Conservation (phyloP, 92 coral and sea anemone species). For the Zoanthus gigantus region DNA sequence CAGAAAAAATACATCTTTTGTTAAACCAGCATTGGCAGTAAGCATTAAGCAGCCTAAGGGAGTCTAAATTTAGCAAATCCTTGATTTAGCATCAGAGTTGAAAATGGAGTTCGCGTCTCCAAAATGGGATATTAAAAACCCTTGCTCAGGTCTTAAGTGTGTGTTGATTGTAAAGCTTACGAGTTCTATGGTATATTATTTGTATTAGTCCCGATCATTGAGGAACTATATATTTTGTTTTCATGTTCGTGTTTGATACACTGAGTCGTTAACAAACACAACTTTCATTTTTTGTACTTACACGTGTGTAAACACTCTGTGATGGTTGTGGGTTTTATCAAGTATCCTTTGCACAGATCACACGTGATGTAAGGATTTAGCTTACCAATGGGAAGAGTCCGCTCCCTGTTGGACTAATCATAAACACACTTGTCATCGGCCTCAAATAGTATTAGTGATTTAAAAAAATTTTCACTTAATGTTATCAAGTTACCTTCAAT, state of each 20-base stretch:
- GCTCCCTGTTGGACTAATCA: slow-evolving; percentile 86
- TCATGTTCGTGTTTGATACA: slow-evolving; percentile 18
- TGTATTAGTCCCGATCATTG: not conserved
- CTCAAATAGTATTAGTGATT: slow-evolving; percentile 12
- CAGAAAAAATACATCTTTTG: too few species aligned
- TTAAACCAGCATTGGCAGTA: not conserved
- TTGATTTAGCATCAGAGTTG: not conserved
- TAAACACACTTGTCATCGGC: slow-evolving; percentile 64
- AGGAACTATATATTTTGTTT: not conserved
- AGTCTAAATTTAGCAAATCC: not conserved
- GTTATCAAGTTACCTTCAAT: slow-evolving; percentile 24
- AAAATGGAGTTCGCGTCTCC: not conserved
- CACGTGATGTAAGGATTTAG: slow-evolving; percentile 79
- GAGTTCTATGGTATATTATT: not conserved
- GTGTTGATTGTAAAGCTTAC: not conserved
- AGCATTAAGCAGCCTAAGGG: not conserved
- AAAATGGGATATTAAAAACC: not conserved
- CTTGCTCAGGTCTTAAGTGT: not conserved
- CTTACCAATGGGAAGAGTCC: slow-evolving; percentile 67
- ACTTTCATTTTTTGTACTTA: slow-evolving; percentile 62
- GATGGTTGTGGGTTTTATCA: slow-evolving; percentile 86
- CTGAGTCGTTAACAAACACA: slow-evolving; percentile 8
- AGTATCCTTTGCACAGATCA: slow-evolving; percentile 83
- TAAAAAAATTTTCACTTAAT: slow-evolving; percentile 17
- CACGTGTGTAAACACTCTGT: slow-evolving; percentile 90